Evolutionary conservation across 30 jellyfish, hydroid and myxozoan species (phyloP).

Genomic region (Hydra vulgaris): DNA sequence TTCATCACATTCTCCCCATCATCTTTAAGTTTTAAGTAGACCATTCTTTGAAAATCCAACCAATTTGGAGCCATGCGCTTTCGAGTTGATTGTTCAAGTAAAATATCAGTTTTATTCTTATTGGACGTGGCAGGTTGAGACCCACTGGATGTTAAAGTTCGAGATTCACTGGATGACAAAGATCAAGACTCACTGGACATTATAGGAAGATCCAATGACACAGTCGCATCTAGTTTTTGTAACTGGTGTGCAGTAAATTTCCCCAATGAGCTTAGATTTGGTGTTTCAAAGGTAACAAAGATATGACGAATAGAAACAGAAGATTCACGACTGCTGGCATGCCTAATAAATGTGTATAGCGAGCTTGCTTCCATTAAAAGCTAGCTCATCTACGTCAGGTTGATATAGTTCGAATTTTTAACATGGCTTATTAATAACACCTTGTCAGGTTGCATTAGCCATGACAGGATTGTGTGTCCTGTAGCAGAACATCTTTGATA

Average conservation of each 20-base stretch:
- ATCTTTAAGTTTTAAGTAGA: too few relatives aligned
- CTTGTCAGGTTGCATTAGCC: slow-evolving; percentile 1
- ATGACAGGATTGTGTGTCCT: not conserved
- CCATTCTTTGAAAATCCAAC: not conserved
- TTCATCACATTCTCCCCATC: too few relatives aligned
- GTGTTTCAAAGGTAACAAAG: not conserved
- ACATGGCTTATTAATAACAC: not conserved
- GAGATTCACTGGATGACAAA: too few relatives aligned
- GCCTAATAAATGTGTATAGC: too few relatives aligned
- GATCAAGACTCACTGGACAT: too few relatives aligned
- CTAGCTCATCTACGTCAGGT: not conserved
- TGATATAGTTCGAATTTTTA: not conserved
- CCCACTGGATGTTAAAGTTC: too few relatives aligned
- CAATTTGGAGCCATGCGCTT: not conserved
- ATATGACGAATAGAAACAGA: not conserved
- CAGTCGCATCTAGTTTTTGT: not conserved
- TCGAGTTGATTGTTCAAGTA: not conserved
- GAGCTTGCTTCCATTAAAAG: slow-evolving; percentile 1
- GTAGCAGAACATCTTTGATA: slow-evolving; percentile 7
- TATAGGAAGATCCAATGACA: not conserved
- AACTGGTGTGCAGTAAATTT: not conserved
- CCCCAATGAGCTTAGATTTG: not conserved
- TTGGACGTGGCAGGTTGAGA: not conserved
- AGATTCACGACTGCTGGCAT: slow-evolving; percentile 1
- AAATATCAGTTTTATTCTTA: not conserved